These are phyloP conservation scores for Poecilus cupreus DNA, from an alignment of 2,888 invertebrate species.

Conservation along the genomic window DNA sequence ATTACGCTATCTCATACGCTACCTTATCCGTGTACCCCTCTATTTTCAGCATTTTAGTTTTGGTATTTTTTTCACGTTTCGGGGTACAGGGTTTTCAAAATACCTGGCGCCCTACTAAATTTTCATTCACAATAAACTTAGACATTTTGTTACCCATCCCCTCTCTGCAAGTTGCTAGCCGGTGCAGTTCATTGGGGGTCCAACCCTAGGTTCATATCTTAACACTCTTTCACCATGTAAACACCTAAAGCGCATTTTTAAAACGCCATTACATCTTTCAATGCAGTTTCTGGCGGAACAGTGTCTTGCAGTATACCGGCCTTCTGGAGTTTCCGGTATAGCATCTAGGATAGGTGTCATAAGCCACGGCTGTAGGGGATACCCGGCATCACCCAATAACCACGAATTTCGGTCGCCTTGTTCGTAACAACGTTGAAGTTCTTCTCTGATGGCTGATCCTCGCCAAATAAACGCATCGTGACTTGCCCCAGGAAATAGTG, in stretches of 20 bases:
- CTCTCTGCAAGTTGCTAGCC: no score
- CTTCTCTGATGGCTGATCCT: slow-evolving; percentile 60
- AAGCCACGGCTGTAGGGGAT: slow-evolving; percentile 64
- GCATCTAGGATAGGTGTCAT: slow-evolving; percentile 63
- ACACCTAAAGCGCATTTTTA: slow-evolving; percentile 63
- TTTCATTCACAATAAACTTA: no score
- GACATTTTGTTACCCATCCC: no score
- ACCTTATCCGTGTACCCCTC: no score
- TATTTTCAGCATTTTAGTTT: no score
- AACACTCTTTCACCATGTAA: slow-evolving; percentile 62
- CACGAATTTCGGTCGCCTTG: slow-evolving; percentile 51
- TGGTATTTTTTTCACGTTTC: no score
- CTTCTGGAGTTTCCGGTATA: slow-evolving; percentile 59
- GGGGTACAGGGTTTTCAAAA: no score
- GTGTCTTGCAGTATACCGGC: slow-evolving; percentile 56
- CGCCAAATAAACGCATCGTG: slow-evolving; percentile 65
- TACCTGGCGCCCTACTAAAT: no score
- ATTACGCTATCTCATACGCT: no score
- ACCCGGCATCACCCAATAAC: slow-evolving; percentile 63
- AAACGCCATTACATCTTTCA: slow-evolving; percentile 63
- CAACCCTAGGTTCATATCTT: no score
- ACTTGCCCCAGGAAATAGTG: slow-evolving; percentile 64
- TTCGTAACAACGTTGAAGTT: slow-evolving; percentile 38
- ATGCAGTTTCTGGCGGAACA: slow-evolving; percentile 60
- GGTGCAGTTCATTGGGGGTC: no score